Percentiles rank a stretch among this genome's conserved stretches.
Conservation (phyloP, 1,140 invertebrate species). For the Drosophila bocqueti region DNA sequence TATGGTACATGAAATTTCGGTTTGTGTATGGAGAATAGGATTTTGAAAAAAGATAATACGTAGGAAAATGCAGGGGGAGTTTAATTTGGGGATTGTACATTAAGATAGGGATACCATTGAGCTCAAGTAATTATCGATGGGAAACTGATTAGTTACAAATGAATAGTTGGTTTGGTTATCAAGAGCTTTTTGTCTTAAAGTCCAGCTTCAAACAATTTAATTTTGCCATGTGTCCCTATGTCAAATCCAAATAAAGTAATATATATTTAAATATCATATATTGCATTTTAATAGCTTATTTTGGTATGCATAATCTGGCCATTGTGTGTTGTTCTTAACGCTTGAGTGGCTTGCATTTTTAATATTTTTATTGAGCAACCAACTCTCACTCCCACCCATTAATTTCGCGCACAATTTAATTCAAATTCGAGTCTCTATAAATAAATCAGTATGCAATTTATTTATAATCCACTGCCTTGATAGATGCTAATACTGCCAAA, state of each 20-base stretch:
- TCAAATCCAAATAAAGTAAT: not conserved
- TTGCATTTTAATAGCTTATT: conserved; percentile 11
- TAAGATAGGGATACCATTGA: not conserved
- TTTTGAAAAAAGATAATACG: conserved; percentile 1
- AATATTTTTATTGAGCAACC: conserved; percentile 8
- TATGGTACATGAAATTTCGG: conserved; percentile 18
- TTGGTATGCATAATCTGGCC: conserved; percentile 13
- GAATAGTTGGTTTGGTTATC: not conserved
- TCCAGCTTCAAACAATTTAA: not conserved
- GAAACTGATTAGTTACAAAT: not conserved
- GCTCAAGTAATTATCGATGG: not conserved
- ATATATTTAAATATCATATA: not conserved
- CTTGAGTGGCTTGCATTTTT: conserved; percentile 17
- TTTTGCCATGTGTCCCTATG: not conserved
- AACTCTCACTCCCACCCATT: conserved; percentile 14
- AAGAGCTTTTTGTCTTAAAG: not conserved
- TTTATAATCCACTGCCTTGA: conserved; percentile 55
- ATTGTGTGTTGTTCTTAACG: conserved; percentile 12
- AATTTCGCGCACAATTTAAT: conserved; percentile 65
- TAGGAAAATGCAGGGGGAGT: not conserved
- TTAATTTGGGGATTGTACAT: conserved; percentile 8
- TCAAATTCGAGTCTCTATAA: conserved; percentile 23
- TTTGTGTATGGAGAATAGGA: conserved; percentile 31
- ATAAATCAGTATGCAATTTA: conserved; percentile 59
- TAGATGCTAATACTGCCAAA: conserved; percentile 22